Evolutionary conservation across 2,113 vertebrate species (phyloP), one percentile per base, ranked within the genome.

Genomic region (Myocastor coypus): DNA sequence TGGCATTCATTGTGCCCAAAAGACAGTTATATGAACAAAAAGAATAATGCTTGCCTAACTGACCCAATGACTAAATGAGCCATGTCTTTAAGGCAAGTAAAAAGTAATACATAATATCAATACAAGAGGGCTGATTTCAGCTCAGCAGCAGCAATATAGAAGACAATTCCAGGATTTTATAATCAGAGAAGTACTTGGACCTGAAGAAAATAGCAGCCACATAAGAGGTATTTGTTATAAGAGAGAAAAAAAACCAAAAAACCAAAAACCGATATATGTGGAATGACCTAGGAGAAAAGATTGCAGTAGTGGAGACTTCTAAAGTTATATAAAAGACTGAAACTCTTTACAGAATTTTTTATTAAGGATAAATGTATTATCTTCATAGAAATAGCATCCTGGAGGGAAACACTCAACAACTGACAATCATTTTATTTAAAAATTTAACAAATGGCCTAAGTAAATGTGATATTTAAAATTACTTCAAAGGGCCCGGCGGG

Each of bases 131-230:
- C 46, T 84, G 30, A 95, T 68, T 93, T 89, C 32, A 91, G 40
- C 24, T 82, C 55, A 91, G 80, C 40, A 82, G 34, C 14, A 95
- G 50, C 71, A 93, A 92, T 55, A 52, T 69, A 87, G 91, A 77
- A 42, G 28, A 68, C 0, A 57, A 5, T 7, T 17, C 34, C 37
- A 83, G 50, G 6, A 83, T 32, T 86, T 85, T 55, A 93, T 7
- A 94, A 59, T 34, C 7, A 12, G 32, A 92, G 34, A 91, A 80
- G 28, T 86, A 84, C 59, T 24, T 88, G 34, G 28, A 91, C 91
- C 30, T 61, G 37, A 94, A 92, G 32, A 87, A 94, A 89, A 93
- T 64, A 89, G 93, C 46, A 88, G 22, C 57, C 68, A 57, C 83
- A 63, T 14, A 93, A 90, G 12, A 68, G 64, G 12, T 87, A 87